Evolutionary conservation across 2,113 vertebrate species (phyloP).

Genomic region (Lamprotornis superbus): DNA sequence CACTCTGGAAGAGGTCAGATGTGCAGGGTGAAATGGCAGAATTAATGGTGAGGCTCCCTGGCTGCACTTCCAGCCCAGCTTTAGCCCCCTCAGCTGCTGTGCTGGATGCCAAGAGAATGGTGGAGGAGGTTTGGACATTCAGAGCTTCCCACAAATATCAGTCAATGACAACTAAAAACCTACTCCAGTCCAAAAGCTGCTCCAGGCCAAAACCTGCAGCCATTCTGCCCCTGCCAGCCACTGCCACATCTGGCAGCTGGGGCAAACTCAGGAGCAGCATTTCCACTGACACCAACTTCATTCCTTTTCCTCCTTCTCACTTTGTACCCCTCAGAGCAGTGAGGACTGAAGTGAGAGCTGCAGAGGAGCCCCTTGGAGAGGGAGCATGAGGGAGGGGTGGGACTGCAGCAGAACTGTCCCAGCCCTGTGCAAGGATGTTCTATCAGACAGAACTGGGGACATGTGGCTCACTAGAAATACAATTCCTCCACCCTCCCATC

Average conservation of each 20-base stretch:
- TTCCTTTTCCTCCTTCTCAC: not conserved
- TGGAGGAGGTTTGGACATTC: not conserved
- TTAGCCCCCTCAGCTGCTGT: not conserved
- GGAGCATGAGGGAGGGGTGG: not conserved
- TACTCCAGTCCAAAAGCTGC: not conserved
- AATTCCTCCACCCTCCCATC: not conserved
- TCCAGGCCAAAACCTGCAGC: not conserved
- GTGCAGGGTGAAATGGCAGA: conserved; percentile 7
- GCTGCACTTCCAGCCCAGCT: not conserved
- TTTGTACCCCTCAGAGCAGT: not conserved
- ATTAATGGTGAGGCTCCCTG: not conserved
- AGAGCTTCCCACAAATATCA: not conserved
- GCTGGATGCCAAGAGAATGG: not conserved
- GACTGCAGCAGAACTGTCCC: not conserved
- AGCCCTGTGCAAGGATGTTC: not conserved
- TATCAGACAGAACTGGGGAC: not conserved
- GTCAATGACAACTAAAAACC: not conserved
- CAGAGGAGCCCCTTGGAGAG: not conserved
- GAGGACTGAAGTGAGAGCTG: not conserved
- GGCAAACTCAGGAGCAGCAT: not conserved
- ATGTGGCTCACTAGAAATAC: not conserved
- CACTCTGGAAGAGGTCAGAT: conserved; percentile 38
- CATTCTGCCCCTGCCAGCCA: not conserved
- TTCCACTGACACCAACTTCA: not conserved
- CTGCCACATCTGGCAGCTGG: not conserved